phyloP scores from a whole-genome alignment of 2,888 invertebrate genomes.

The Tholera decimalis region DNA sequence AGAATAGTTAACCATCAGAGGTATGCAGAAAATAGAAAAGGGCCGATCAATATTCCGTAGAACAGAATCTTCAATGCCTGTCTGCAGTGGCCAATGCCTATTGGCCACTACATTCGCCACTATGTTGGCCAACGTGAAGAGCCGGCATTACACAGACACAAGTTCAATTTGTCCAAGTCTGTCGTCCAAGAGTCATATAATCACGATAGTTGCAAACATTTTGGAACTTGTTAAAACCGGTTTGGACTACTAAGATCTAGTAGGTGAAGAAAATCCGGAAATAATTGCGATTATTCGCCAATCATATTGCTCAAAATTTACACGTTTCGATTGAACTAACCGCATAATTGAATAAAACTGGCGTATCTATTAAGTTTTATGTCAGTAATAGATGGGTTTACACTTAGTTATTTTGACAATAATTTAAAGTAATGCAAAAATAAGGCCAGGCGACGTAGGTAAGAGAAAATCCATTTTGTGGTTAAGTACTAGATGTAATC shows the following conservation, averaged over 20 bases:
- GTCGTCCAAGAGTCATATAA: neutral
- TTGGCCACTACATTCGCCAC: no score
- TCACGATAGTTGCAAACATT: no score
- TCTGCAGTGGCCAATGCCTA: no score
- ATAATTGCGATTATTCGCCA: slow-evolving; percentile 26
- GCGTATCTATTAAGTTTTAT: neutral
- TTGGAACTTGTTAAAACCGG: slow-evolving; percentile 1
- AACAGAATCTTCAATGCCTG: neutral
- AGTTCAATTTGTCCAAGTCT: neutral
- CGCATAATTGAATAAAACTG: neutral
- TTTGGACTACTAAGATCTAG: slow-evolving; percentile 1
- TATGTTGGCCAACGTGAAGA: no score
- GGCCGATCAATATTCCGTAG: neutral
- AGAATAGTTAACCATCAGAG: neutral
- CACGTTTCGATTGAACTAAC: slow-evolving; percentile 4
- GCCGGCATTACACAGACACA: no score
- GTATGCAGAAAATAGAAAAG: neutral
- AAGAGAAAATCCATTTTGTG: neutral
- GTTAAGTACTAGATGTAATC: neutral
- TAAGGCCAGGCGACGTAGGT: neutral
- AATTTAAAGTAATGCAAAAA: neutral
- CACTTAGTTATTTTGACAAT: neutral
- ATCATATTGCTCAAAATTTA: slow-evolving; percentile 15
- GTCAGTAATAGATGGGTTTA: neutral
- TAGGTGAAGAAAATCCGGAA: slow-evolving; percentile 2